Base-by-base conservation (phyloP, 2,888 invertebrate genomes). In the Pristionchus japonicus region DNA sequence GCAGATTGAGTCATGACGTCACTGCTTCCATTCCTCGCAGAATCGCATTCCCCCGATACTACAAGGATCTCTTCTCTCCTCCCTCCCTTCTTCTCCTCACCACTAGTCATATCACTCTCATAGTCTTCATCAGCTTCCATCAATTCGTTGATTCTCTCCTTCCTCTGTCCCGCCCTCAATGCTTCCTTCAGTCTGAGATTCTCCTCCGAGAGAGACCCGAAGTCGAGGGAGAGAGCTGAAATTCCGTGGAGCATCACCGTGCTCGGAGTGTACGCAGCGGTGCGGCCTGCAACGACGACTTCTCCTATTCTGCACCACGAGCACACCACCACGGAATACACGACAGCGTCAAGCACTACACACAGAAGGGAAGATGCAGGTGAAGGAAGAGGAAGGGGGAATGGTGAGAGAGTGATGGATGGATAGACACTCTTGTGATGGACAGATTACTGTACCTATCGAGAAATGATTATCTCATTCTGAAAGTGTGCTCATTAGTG, bases 211-310 rank as follows among this genome's bases (percentile, higher is more conserved):
- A 93, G 89, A 6, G 89, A 77, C 61, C 93, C 93, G 86, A 93
- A 93, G 86, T 93, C 93, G 80, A 93, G 86, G 13, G 93, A 93
- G 20, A 93, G 90, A 86, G 91, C 92, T 91, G 93, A 93, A 91
- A 93, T 93, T 61, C 93, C 93, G 86, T 90, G 92, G 86, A 93
- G 92, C 89, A 93, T 92, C 86, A 90, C 89, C 64, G 90, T 91
- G 67, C 91, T 89, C 37, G 85, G 80, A 34, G 91, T 90, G 88
- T 92, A 92, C 31, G 89, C 86, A 43, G 89, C 87, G 61, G 91
- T 89, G 85, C 92, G 90, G 86, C 92, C 92, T 92, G 91, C 89
- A 91, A 91, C 77, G 67, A 61, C 57, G 84, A 61, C 40, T 31
- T 34, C 20, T 84, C 84, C 34, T 31, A 61, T 23, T 84, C 27